Percentiles rank a stretch among this genome's conserved stretches.
Conservation (phyloP, 2,888 invertebrate genomes). For the Diarsia mendica region DNA sequence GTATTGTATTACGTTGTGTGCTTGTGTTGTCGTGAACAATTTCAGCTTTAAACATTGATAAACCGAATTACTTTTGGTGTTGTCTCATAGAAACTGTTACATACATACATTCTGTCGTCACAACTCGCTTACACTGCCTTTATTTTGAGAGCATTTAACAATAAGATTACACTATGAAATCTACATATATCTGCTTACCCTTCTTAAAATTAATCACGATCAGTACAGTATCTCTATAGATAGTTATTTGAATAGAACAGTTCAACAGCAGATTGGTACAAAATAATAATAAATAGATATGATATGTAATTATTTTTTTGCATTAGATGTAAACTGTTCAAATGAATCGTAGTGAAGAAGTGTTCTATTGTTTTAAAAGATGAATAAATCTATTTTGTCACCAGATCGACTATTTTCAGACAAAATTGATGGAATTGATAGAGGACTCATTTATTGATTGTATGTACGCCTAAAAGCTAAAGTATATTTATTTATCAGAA, state of each 20-base stretch:
- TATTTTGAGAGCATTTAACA: conserved; percentile 59
- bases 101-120: conserved; percentile 60
- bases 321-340: conserved; percentile 63
- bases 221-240: conserved; percentile 59
- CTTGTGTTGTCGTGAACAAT: conserved; percentile 60
- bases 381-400: conserved; percentile 80
- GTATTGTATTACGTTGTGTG: conserved; percentile 58
- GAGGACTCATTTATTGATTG: conserved; percentile 69
- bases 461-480: conserved; percentile 73
- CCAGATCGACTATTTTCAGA: conserved; percentile 77
- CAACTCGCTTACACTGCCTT: conserved; percentile 59
- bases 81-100: conserved; percentile 41
- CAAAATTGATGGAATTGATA: conserved; percentile 82
- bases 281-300: conserved; percentile 65
- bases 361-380: conserved; percentile 66
- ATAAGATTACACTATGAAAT: conserved; percentile 40
- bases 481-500: conserved; percentile 84
- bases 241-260: conserved; percentile 56
- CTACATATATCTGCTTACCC: conserved; percentile 46
- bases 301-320: conserved; percentile 56
- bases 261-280: conserved; percentile 68
- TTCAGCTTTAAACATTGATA: conserved; percentile 56
- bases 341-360: conserved; percentile 54
- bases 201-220: conserved; percentile 41
- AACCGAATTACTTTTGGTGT: conserved; percentile 53